These are phyloP conservation scores for Grallaria varia DNA, from an alignment of 2,113 vertebrate species.

Conservation along the genomic window DNA sequence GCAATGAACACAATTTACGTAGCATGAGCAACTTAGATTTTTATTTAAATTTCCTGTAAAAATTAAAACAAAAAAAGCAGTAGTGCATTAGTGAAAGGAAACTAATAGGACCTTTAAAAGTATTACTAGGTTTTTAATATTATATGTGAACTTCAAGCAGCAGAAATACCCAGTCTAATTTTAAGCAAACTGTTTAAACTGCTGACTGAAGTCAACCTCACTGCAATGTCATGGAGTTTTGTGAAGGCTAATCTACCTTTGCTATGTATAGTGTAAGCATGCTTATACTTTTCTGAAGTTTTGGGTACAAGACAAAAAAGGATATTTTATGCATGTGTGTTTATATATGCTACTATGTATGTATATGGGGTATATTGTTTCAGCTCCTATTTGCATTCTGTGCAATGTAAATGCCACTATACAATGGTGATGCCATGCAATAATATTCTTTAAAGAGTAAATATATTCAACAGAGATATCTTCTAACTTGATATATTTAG, in stretches of 20 bases:
- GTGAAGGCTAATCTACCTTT: not conserved
- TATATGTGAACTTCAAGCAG: not conserved
- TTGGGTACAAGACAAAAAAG: not conserved
- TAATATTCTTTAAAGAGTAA: not conserved
- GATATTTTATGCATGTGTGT: not conserved
- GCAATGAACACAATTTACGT: not conserved
- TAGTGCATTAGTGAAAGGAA: not conserved
- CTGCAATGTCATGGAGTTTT: accelerated
- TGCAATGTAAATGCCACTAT: not conserved
- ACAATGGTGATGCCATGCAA: not conserved
- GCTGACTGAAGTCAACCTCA: not conserved
- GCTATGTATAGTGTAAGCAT: not conserved
- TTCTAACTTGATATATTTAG: not conserved
- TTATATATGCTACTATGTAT: not conserved
- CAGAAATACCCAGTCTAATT: not conserved
- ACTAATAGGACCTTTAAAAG: not conserved
- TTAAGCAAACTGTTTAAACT: not conserved
- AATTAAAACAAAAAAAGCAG: not conserved
- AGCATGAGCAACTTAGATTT: not conserved
- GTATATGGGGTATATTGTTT: not conserved
- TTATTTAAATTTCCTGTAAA: not conserved
- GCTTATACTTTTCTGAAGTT: not conserved
- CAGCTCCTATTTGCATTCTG: not conserved
- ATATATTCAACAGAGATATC: not conserved
- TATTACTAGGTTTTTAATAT: not conserved